Base-by-base conservation (phyloP, 2,888 invertebrate species). In the Beris morrisii region DNA sequence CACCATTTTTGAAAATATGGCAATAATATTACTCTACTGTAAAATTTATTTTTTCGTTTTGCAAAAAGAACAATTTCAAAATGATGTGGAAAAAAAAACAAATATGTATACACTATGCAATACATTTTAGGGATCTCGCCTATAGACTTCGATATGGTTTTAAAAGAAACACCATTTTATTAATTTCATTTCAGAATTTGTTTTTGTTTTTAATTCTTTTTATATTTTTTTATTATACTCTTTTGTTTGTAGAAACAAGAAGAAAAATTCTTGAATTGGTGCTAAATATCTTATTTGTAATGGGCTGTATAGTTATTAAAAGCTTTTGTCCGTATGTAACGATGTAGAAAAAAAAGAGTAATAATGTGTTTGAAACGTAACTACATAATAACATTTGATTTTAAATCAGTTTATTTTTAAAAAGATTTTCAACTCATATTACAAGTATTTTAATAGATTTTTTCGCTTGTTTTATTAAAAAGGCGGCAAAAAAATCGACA, bases 251-350 rank as follows among this genome's bases (percentile, higher is more conserved):
- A 58, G 9, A 7, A 43, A 56, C 15, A 58, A 12, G 28, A 58
- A 46, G 58, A 52, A 58, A 45, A 7, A 58, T 58, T 58, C 50
- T 50, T 50, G 22, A 50, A 61, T 61, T 61, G 59, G 59, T 61
- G 59, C 59, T 61, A 61, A 48, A 15, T 50, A 50, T 12, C 15
- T 32, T 32, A 43, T 58, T 58, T 46, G 11, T 43, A 58, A 44
- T 31, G 31, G 58, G 58, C 58, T 58, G 58, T 58, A 58, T 45
- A 30, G 43, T 58, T 46, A 28, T 43, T 12, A 6, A 28, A 58
- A 11, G 7, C 22, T 58, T 46, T 46, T 7, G 45, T 46, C 22
- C 43, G 5, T 22, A 31, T n/a, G 5, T n/a, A 43, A 32, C 57
- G 22, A 22, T 22, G 22, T 22, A 22, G 22, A 22, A 22, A 48